Evolutionary conservation across 2,113 vertebrate genomes (phyloP).

Genomic region (Sorex fumeus): DNA sequence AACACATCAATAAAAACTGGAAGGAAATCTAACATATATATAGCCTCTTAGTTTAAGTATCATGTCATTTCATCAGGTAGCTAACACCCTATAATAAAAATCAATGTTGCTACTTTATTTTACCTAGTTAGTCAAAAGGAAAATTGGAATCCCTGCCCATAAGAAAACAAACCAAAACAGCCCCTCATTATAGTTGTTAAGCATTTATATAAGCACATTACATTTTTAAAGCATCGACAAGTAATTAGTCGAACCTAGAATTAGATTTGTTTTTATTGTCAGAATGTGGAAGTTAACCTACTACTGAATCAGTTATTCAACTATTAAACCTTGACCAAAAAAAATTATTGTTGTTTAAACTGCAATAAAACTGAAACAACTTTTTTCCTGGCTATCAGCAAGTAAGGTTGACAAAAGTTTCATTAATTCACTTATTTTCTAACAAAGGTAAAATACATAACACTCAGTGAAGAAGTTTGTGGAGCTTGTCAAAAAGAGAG

Average conservation of each 20-base stretch:
- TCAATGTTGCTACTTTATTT: slow-evolving; percentile 58
- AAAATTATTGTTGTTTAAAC: slow-evolving; percentile 58
- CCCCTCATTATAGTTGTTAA: slow-evolving; percentile 27
- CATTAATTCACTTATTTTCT: slow-evolving; percentile 22
- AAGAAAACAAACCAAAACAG: slow-evolving; percentile 63
- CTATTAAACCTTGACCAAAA: slow-evolving; percentile 72
- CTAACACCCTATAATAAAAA: slow-evolving; percentile 70
- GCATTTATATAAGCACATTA: slow-evolving; percentile 65
- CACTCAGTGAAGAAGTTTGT: not conserved
- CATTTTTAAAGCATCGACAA: slow-evolving; percentile 69
- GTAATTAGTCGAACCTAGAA: slow-evolving; percentile 74
- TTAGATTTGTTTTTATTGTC: slow-evolving; percentile 72
- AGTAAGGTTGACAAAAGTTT: not conserved
- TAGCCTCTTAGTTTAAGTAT: not conserved
- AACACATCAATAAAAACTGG: slow-evolving; percentile 10
- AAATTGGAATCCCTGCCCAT: slow-evolving; percentile 64
- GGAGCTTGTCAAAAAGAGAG: accelerated
- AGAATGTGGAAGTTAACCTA: slow-evolving; percentile 42
- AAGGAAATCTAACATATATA: not conserved
- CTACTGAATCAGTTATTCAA: slow-evolving; percentile 69
- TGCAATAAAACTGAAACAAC: slow-evolving; percentile 59
- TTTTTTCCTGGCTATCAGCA: slow-evolving; percentile 39
- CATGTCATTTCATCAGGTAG: slow-evolving; percentile 14
- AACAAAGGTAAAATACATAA: slow-evolving; percentile 17
- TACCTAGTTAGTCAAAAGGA: slow-evolving; percentile 64